Evolutionary conservation across 2,797 vertebrate species (phyloP), one percentile per base, ranked within the genome.

Genomic region (Apogon hyalosoma): DNA sequence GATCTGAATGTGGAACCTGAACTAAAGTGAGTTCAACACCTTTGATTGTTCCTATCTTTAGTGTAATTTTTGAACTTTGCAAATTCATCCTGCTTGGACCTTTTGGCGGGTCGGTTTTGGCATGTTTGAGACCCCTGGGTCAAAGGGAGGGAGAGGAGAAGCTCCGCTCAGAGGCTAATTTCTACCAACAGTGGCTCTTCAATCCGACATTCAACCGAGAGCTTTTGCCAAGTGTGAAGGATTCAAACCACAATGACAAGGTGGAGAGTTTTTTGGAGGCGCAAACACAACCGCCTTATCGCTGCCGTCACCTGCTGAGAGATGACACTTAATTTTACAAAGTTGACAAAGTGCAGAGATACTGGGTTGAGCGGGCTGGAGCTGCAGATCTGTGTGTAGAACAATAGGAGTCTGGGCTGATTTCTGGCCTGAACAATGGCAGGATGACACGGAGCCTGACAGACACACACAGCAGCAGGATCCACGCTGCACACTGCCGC

Each of bases 361-460:
- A 79, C 80, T 62, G 85, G 71, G 69, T 75, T 61, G 79, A 84
- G 54, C 70, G 66, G 60, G 68, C 72, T 76, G 69, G 66, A 78
- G 84, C 73, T 69, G 83, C 54, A 71, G 80, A 87, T 84, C 71
- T 75, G 82, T 57, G 70, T 13, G 62, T 16, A 73, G 82, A 93
- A 92, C 92, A 93, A 93, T 92, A 82, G 84, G 53, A 63, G 83
- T 65, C 84, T 82, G 86, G 69, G 83, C 82, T 65, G 87, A 85
- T 87, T 90, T 91, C 78, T 87, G 83, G 75, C 69, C 75, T 31
- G 77, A 89, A 93, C 92, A 93, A 93, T 91, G 79, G 84, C 91
- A 93, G 92, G 92, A 92, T 93, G 91, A 91, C 91, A 92, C 72
- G 70, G 82, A 86, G 84, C 84, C 83, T 85, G 88, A 90, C 88